Percentiles rank a stretch among this genome's conserved stretches.
Evolutionary conservation across 2,888 invertebrate species (phyloP).

Genomic region (Drosophila affinis): DNA sequence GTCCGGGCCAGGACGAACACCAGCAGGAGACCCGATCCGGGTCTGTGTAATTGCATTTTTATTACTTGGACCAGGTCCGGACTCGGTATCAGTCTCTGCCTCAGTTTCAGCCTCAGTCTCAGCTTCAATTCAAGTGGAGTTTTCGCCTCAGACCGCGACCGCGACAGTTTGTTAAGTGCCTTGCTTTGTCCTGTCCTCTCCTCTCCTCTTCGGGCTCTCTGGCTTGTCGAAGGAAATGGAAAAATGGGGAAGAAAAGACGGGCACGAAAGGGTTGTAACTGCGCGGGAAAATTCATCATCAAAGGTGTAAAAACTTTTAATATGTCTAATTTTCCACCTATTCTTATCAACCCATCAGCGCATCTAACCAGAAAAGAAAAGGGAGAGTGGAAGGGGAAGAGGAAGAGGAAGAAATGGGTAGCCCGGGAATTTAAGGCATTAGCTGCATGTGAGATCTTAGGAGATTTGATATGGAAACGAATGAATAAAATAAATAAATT

Average conservation of each 20-base stretch:
- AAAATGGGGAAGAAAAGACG: not conserved
- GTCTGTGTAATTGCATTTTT: constrained; percentile 80
- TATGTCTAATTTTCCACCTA: constrained; percentile 80
- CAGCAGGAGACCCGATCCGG: constrained; percentile 30
- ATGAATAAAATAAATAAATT: no score
- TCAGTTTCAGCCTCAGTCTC: constrained; percentile 17
- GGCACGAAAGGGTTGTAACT: constrained; percentile 56
- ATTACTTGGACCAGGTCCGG: constrained; percentile 65
- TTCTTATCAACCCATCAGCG: constrained; percentile 42
- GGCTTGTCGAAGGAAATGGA: not conserved
- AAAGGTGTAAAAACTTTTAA: constrained; percentile 82
- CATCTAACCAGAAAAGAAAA: not conserved
- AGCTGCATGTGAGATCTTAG: no score
- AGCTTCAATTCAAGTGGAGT: constrained; percentile 12
- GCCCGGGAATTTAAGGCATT: constrained; percentile 1
- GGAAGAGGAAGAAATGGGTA: not conserved
- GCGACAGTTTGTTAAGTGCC: constrained; percentile 76
- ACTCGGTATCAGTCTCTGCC: constrained; percentile 22
- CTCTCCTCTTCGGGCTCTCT: not conserved
- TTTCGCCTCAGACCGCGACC: constrained; percentile 38
- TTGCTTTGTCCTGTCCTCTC: not conserved
- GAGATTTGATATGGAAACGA: not conserved
- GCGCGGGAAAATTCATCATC: constrained; percentile 75
- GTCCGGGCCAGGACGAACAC: not conserved
- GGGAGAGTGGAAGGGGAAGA: no score